Percentiles rank a stretch among this genome's conserved stretches.
Evolutionary conservation across 1,140 invertebrate genomes (phyloP).

Genomic region (Telenomus remus): DNA sequence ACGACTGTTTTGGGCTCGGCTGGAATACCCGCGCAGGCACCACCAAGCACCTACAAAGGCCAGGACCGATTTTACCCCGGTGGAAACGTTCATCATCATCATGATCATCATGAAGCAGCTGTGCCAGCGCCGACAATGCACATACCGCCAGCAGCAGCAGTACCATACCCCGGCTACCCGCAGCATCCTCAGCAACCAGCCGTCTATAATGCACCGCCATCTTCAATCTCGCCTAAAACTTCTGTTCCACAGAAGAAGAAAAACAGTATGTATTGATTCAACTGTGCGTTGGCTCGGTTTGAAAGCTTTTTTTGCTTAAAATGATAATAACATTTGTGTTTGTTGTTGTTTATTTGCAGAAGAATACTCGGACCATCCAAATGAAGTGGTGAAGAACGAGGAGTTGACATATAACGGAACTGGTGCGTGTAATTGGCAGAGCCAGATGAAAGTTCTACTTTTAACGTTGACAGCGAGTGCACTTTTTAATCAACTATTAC

Average conservation of each 20-base stretch:
- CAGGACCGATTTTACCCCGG: constrained; percentile 70
- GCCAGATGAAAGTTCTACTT: constrained; percentile 53
- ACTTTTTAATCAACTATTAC: constrained; percentile 65
- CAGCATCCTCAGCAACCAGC: constrained; percentile 69
- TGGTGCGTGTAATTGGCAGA: constrained; percentile 50
- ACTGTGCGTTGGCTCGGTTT: too few relatives aligned
- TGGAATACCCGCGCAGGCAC: constrained; percentile 71
- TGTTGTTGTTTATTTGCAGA: constrained; percentile 75
- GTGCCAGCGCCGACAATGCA: constrained; percentile 76
- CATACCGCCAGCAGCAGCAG: constrained; percentile 75
- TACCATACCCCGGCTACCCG: constrained; percentile 69
- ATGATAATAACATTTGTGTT: neutral
- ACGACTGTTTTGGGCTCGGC: constrained; percentile 68
- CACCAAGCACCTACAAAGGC: constrained; percentile 72
- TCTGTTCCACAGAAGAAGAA: constrained; percentile 74
- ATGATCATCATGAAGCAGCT: constrained; percentile 70
- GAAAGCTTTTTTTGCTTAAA: too few relatives aligned
- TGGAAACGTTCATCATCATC: constrained; percentile 70
- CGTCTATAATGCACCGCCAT: constrained; percentile 68
- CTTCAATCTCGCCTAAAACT: constrained; percentile 72
- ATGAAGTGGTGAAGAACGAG: constrained; percentile 94
- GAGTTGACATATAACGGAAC: constrained; percentile 84
- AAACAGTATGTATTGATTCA: constrained; percentile 71
- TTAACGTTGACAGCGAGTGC: constrained; percentile 64
- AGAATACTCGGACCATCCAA: constrained; percentile 90